Conservation (phyloP, 2,113 vertebrate species). For the Pteropus alecto region DNA sequence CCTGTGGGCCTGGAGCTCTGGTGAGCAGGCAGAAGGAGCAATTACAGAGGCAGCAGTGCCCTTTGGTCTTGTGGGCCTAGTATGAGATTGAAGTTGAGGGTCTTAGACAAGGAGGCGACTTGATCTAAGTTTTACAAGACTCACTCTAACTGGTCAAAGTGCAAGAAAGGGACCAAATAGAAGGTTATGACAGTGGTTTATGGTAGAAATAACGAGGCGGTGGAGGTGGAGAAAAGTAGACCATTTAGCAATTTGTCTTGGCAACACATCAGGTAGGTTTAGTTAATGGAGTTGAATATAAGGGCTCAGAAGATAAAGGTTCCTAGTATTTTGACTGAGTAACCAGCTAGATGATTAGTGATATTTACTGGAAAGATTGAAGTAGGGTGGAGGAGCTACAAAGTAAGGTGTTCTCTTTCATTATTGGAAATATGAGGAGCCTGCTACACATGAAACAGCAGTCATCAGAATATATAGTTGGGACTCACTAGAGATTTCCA, state of each 20-base stretch:
- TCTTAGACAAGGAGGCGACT: not conserved
- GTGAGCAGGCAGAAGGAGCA: not conserved
- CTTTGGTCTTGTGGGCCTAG: not conserved
- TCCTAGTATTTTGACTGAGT: not conserved
- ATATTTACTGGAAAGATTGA: not conserved
- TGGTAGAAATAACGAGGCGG: not conserved
- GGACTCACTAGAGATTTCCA: not conserved
- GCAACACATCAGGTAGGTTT: not conserved
- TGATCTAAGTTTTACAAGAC: not conserved
- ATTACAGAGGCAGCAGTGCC: not conserved
- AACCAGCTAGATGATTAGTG: not conserved
- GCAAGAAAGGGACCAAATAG: not conserved
- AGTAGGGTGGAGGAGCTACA: not conserved
- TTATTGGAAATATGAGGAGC: not conserved
- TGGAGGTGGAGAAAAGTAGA: not conserved
- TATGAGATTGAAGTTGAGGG: fast-evolving
- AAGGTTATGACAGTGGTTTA: not conserved
- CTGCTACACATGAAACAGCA: not conserved
- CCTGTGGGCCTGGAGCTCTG: not conserved
- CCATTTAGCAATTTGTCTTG: not conserved
- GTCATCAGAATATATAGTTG: not conserved
- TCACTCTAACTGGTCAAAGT: not conserved
- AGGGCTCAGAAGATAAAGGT: not conserved
- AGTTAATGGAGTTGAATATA: not conserved
- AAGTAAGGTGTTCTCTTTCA: not conserved